Evolutionary conservation across 2,888 invertebrate species (phyloP), one percentile per base, ranked within the genome.

Genomic region (Leuctra nigra): DNA sequence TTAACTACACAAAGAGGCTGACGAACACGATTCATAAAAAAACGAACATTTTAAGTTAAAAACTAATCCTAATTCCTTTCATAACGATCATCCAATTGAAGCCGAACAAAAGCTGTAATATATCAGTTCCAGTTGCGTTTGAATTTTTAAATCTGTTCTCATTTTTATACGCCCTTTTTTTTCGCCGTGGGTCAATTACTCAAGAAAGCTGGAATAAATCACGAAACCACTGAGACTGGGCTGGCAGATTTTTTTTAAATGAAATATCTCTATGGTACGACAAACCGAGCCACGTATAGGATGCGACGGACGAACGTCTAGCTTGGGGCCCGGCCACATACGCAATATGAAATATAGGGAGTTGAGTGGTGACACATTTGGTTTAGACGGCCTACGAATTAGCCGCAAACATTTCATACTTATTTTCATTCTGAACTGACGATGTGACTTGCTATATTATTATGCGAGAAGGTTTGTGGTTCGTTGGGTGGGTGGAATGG

Each of bases 141-240:
- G 39, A 39, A 39, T 39, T 39, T 39, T 39, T 39, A 39, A 39
- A 39, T 39, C 39, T 39, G 39, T 18, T 39, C 39, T 20, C 39
- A 39, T 39, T 39, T 39, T 39, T 20, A 16, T n/a, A 20, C 39
- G 20, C 39, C 39, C 39, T 18, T 11, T 39, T 39, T 39, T 39
- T 39, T 16, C 39, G 39, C 39, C n/a, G n/a, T n/a, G 16, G 39
- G 39, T 39, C 39, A 39, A 39, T 39, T 39, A 39, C 39, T 39
- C 39, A 39, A 39, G 39, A 14, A 39, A 39, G 16, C 16, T 6
- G 6, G 39, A 20, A 39, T 39, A 39, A 39, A 39, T 39, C 39
- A 39, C 11, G 16, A 4, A 16, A 3, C 36, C 39, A 18, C 39
- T 20, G 39, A 39, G 39, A 39, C 39, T 7, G n/a, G 39, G 16